These are phyloP conservation scores for Zele albiditarsus DNA, from an alignment of 2,888 invertebrate genomes.

Conservation along the genomic window DNA sequence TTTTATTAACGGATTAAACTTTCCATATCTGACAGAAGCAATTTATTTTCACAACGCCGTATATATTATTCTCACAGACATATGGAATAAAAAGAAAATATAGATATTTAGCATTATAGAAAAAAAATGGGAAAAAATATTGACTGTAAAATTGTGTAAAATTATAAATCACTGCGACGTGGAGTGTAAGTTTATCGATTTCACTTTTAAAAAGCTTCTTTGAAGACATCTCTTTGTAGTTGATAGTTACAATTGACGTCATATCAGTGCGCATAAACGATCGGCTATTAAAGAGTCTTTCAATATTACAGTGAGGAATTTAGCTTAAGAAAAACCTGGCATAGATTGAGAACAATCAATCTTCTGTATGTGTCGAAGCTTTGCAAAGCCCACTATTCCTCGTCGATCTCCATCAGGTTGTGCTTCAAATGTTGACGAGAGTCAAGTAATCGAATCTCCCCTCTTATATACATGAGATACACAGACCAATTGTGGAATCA, in stretches of 20 bases:
- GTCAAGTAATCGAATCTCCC: background rate
- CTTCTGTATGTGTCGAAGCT: conserved; percentile 36
- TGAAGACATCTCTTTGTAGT: background rate
- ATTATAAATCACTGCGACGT: background rate
- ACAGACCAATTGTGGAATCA: background rate
- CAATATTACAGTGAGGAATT: background rate
- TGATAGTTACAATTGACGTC: conserved; percentile 40
- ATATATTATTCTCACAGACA: background rate
- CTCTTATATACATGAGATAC: background rate
- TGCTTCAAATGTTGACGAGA: conserved; percentile 28
- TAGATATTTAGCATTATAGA: background rate
- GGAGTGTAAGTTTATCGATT: no score
- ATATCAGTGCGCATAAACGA: conserved; percentile 7
- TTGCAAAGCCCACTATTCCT: conserved; percentile 9
- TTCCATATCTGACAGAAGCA: conserved; percentile 13
- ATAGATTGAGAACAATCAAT: conserved; percentile 44
- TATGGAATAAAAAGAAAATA: background rate
- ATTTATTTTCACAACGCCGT: conserved; percentile 23
- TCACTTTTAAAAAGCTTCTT: background rate
- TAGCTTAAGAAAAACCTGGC: conserved; percentile 40
- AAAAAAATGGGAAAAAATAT: background rate
- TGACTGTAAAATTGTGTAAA: background rate
- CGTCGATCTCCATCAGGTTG: background rate
- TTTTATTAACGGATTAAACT: conserved; percentile 40
- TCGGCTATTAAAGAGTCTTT: conserved; percentile 31